Base-by-base conservation (phyloP, 1,140 invertebrate species). In the Drosophila sp. region DNA sequence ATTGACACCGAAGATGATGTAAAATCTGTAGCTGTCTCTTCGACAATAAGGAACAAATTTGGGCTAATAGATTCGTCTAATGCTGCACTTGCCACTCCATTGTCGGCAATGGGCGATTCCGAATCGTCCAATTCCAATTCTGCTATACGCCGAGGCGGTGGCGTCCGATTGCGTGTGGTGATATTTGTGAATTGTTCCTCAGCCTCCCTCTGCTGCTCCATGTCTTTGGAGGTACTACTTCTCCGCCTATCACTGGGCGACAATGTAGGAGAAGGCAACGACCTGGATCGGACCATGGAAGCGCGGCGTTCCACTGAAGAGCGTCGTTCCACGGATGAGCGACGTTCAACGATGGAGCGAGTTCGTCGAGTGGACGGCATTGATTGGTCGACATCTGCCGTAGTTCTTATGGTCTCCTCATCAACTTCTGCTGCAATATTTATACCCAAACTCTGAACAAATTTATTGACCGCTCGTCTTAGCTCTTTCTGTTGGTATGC, bases 401-500 rank as follows among this genome's bases (percentile, higher is more conserved):
- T 47, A 7, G 17, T 25, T 47, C 23, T 25, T 47, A 17, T 47
- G 1, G 10, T 50, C 4, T 50, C 44, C 3, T 25, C 1, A 25
- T 25, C 44, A 5, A 25, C 2, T 8, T 27, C 44, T 23, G 25
- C 1, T 27, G 23, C 44, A 50, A 50, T 50, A 23, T 2, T 17
- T 27, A 50, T 50, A 27, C 44, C 44, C 25, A 50, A 50, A 50
- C 44, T 50, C 23, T 50, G 23, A 7, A 50, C 44, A n/a, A 50
- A 50, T 50, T 27, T 25, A 7, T 50, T 50, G 1, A 50, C 23
- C 8, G 44, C 44, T 10, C 23, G 44, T 5, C 44, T 50, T 5
- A 50, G 44, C 23, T 17, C n/a, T 27, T 50, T 50, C 8, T 50
- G 44, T 27, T 50, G 44, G 0, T 7, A 8, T 2, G 23, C 44